Evolutionary conservation across 2,797 vertebrate species (phyloP).

Genomic region (Sternarchorhynchus goeldii): DNA sequence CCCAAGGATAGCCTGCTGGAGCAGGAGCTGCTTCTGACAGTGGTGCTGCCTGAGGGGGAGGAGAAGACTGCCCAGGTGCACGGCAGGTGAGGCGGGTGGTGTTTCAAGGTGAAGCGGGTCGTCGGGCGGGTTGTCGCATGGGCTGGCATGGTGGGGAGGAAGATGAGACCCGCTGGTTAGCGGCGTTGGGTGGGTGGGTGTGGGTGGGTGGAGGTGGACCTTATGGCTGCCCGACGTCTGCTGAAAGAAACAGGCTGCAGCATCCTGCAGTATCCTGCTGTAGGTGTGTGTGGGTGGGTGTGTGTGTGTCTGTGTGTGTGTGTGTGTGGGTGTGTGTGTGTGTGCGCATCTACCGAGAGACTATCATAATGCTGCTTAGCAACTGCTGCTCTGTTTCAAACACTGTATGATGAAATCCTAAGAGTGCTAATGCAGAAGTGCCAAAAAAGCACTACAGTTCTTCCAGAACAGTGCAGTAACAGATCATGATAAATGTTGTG

Average conservation of each 20-base stretch:
- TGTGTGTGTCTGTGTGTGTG: neutral
- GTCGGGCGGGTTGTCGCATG: no score
- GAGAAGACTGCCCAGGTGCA: constrained; percentile 84
- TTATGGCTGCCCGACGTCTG: no score
- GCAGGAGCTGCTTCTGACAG: constrained; percentile 85
- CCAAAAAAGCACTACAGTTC: neutral
- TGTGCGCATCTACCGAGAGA: neutral
- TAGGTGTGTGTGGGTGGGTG: neutral
- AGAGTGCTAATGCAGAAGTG: neutral
- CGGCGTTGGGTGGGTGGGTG: no score
- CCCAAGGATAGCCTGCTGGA: constrained; percentile 87
- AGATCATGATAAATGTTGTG: constrained; percentile 16
- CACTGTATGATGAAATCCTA: constrained; percentile 20
- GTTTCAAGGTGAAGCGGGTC: no score
- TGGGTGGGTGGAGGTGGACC: no score
- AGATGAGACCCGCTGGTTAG: no score
- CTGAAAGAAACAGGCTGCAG: no score
- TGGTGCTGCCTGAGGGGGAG: constrained; percentile 88
- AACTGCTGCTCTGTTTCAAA: constrained; percentile 16
- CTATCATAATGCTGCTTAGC: neutral
- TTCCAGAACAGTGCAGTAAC: neutral
- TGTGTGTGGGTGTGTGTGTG: neutral
- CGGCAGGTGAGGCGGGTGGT: constrained; percentile 80
- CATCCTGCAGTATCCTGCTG: no score
- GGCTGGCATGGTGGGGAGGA: no score